Conservation (phyloP, 1,140 invertebrate species). For the Drosophila bocki region DNA sequence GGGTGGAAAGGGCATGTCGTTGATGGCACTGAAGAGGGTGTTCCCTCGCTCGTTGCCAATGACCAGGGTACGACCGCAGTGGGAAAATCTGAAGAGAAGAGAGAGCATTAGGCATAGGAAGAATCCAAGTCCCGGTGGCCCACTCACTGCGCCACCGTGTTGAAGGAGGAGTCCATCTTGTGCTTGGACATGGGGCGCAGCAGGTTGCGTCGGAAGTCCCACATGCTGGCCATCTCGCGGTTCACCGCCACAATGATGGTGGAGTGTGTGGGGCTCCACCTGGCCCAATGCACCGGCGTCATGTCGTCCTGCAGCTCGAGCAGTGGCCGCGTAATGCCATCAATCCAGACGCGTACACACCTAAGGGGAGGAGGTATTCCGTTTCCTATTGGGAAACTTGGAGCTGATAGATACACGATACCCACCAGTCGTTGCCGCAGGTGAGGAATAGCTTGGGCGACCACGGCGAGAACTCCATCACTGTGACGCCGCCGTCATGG, state of each 20-base stretch:
- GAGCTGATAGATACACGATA: slow-evolving; percentile 1
- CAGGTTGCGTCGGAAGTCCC: slow-evolving; percentile 89
- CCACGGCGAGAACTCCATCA: slow-evolving; percentile 92
- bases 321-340: slow-evolving; percentile 88
- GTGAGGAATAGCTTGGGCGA: slow-evolving; percentile 91
- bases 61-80: slow-evolving; percentile 88
- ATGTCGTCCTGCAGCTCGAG: slow-evolving; percentile 87
- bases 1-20: slow-evolving; percentile 89
- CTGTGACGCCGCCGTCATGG: slow-evolving; percentile 92
- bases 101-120: background rate
- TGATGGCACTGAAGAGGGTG: slow-evolving; percentile 88
- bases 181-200: slow-evolving; percentile 87
- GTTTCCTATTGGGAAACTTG: background rate
- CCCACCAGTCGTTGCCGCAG: slow-evolving; percentile 92
- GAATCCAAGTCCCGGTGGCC: accelerated
- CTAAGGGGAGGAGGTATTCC: slow-evolving; percentile 22
- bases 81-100: slow-evolving; percentile 86
- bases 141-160: slow-evolving; percentile 58
- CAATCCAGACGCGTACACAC: slow-evolving; percentile 91
- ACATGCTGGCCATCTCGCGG: slow-evolving; percentile 89
- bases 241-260: slow-evolving; percentile 92
- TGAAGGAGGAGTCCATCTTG: slow-evolving; percentile 75
- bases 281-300: slow-evolving; percentile 88
- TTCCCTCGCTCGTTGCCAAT: slow-evolving; percentile 88
- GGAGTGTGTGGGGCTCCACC: slow-evolving; percentile 93